Evolutionary conservation across 2,797 vertebrate species (phyloP), one percentile per base, ranked within the genome.

Genomic region (Acomys russatus): DNA sequence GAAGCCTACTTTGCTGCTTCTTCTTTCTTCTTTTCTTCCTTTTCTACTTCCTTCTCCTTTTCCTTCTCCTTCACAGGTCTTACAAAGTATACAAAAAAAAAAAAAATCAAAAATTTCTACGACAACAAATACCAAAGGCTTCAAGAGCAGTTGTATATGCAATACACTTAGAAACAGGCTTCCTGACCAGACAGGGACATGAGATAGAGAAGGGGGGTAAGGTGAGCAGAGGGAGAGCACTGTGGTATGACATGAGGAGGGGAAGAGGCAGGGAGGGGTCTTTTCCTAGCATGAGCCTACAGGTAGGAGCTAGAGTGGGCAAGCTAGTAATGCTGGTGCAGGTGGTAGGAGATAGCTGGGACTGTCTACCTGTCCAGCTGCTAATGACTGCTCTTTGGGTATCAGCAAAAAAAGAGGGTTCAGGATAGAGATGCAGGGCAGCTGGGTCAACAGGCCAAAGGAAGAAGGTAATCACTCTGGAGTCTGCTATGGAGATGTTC

Each of bases 91-190:
- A 98, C 98, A 98, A 44, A 44, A 44, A 44, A 44, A 44, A 44
- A 44, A 98, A 98, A 98, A 97, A 97, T 97, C 90, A 91, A 95
- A 97, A 98, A 98, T 98, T 98, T 98, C 98, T 98, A 98, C 97
- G 98, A 97, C 98, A 98, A 98, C 97, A 97, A 96, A 98, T 98
- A 95, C 66, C 86, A 95, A 97, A 98, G 96, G 97, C 97, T 98
- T 98, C 96, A 97, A 98, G 98, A 97, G 98, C 97, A 85, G 98
- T 97, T 98, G 92, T 97, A 98, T 98, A 97, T 98, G 98, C 97
- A 98, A 68, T 83, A 98, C 98, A 98, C 98, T 98, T 97, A 98
- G 98, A 97, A 97, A 98, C 94, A 95, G 96, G 97, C 56, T 95
- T 96, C 93, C 96, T 94, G 92, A 93, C 97, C 92, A 95, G 88